A percentile compares a stretch with the other conserved stretches of the same genome.
These are phyloP conservation scores for Platerodrilus igneus DNA, from an alignment of 2,888 invertebrate genomes.

Conservation along the genomic window DNA sequence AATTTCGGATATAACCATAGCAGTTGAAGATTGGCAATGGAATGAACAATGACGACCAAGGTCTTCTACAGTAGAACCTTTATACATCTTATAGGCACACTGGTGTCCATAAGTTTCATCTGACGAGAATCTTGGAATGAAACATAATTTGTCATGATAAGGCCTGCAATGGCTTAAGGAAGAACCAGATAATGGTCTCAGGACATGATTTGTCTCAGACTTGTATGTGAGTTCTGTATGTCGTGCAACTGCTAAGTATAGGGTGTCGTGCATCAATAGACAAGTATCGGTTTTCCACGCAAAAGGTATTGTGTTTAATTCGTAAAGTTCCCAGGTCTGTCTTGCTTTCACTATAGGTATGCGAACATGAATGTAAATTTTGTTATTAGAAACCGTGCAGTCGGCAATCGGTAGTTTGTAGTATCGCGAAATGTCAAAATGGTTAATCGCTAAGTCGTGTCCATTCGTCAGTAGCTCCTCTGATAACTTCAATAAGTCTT, in stretches of 20 bases:
- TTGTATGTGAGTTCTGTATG: too few relatives aligned
- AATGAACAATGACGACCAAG: slow-evolving; percentile 21
- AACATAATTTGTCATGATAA: slow-evolving; percentile 20
- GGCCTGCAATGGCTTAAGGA: slow-evolving; percentile 21
- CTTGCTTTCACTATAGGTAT: slow-evolving; percentile 14
- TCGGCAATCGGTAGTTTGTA: slow-evolving; percentile 23
- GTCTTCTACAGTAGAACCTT: slow-evolving; percentile 23
- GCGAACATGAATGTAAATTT: slow-evolving; percentile 13
- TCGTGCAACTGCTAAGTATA: slow-evolving; percentile 18
- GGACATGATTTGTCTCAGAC: neutral
- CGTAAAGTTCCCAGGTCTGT: slow-evolving; percentile 15
- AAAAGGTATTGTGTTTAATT: slow-evolving; percentile 23
- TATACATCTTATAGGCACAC: slow-evolving; percentile 20
- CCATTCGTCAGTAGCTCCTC: slow-evolving; percentile 5
- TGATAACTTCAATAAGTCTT: slow-evolving; percentile 11
- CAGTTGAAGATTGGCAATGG: slow-evolving; percentile 17
- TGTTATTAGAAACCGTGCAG: slow-evolving; percentile 14
- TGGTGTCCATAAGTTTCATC: slow-evolving; percentile 16
- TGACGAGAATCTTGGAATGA: slow-evolving; percentile 20
- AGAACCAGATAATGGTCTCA: slow-evolving; percentile 7
- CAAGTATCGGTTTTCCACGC: slow-evolving; percentile 25
- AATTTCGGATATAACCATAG: slow-evolving; percentile 20
- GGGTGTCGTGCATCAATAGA: slow-evolving; percentile 15
- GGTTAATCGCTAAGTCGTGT: slow-evolving; percentile 18
- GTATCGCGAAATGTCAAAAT: slow-evolving; percentile 10